These are phyloP conservation scores for Cremastinae sp. DNA, from an alignment of 2,888 invertebrate genomes.

Conservation along the genomic window DNA sequence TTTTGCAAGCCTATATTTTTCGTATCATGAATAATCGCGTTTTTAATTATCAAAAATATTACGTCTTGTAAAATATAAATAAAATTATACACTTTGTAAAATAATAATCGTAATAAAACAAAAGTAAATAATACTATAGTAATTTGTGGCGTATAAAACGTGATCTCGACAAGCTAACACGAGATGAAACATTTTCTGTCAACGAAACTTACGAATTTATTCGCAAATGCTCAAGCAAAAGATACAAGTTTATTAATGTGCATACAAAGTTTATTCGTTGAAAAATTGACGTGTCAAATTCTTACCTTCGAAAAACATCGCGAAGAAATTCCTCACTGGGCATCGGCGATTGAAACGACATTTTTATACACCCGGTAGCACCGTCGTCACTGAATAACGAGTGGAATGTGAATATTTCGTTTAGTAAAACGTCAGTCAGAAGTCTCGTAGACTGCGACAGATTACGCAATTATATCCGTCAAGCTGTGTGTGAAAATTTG, in stretches of 20 bases:
- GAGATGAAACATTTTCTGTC: too few species aligned
- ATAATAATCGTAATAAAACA: neutral
- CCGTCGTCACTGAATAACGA: neutral
- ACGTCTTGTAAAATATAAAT: neutral
- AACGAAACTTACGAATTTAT: too few species aligned
- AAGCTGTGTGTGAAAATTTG: too few species aligned
- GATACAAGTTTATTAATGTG: too few species aligned
- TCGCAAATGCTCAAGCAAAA: too few species aligned
- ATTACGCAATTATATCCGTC: neutral
- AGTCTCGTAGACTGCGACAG: neutral
- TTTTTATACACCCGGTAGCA: constrained; percentile 59
- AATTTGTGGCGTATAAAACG: too few species aligned
- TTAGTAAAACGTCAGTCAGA: constrained; percentile 6
- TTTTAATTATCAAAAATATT: too few species aligned
- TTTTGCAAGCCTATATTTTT: constrained; percentile 3
- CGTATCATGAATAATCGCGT: neutral
- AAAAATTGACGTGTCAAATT: neutral
- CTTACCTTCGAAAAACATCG: constrained; percentile 90
- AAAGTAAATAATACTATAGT: too few species aligned
- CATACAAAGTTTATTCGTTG: neutral
- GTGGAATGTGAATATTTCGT: constrained; percentile 15
- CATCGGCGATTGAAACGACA: constrained; percentile 85
- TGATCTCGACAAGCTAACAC: too few species aligned
- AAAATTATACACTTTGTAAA: neutral
- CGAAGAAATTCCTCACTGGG: constrained; percentile 89